These are phyloP conservation scores for Urocolius indicus DNA, from an alignment of 2,113 vertebrate species.

Conservation along the genomic window DNA sequence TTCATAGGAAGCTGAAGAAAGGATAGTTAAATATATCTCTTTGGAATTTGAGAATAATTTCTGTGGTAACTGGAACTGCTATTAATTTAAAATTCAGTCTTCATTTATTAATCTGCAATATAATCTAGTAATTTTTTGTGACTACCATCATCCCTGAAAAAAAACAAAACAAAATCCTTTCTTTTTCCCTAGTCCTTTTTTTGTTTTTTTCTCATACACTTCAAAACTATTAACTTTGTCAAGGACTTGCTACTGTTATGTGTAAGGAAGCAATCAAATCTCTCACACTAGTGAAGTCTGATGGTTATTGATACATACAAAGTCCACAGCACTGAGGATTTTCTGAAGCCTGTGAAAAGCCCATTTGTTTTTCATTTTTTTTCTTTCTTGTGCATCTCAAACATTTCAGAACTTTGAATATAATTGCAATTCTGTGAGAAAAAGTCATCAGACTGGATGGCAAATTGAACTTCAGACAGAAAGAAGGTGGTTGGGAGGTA, in stretches of 20 bases:
- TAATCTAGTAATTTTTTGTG: neutral
- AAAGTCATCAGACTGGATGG: neutral
- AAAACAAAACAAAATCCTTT: accelerated
- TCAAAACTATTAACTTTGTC: neutral
- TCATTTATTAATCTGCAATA: constrained; percentile 16
- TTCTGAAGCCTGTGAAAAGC: neutral
- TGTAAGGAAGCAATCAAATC: neutral
- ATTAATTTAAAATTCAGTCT: neutral
- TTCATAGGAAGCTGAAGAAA: neutral
- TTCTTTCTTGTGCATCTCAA: neutral
- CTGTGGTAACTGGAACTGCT: neutral
- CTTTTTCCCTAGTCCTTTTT: neutral
- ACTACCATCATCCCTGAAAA: neutral
- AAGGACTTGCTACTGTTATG: neutral
- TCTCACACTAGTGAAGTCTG: neutral
- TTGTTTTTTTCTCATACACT: neutral
- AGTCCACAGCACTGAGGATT: neutral
- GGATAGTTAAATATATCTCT: neutral
- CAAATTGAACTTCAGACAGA: neutral
- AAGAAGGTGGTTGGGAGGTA: neutral
- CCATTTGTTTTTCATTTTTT: neutral
- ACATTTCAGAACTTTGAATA: neutral
- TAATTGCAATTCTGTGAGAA: neutral
- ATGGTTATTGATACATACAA: neutral
- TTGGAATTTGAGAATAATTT: neutral